Evolutionary conservation across 2,888 invertebrate species (phyloP).

Genomic region (Sturmia bella): DNA sequence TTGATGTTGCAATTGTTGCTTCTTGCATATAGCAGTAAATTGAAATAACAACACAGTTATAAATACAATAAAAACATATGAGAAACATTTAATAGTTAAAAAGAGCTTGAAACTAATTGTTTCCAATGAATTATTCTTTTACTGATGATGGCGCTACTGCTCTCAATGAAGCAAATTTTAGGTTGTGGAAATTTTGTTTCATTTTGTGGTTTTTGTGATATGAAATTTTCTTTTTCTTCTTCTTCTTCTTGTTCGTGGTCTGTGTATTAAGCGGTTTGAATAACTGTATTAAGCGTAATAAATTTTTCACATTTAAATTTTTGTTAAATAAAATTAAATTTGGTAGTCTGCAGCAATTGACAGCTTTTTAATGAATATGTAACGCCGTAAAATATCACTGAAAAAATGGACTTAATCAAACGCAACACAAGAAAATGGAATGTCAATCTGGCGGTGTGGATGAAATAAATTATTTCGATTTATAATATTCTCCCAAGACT

Average conservation of each 20-base stretch:
- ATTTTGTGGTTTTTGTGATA: slow-evolving; percentile 41
- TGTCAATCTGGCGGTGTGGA: too few relatives aligned
- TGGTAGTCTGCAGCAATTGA: neutral
- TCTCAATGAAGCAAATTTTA: slow-evolving; percentile 4
- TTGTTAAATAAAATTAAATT: slow-evolving; percentile 6
- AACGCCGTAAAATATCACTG: neutral
- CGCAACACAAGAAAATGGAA: too few relatives aligned
- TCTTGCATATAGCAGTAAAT: slow-evolving; percentile 53
- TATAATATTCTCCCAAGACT: too few relatives aligned
- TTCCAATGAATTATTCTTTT: slow-evolving; percentile 47
- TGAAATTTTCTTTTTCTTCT: slow-evolving; percentile 36
- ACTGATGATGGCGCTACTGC: slow-evolving; percentile 12
- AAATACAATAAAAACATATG: slow-evolving; percentile 59
- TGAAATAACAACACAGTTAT: slow-evolving; percentile 62
- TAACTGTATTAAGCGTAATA: slow-evolving; percentile 59
- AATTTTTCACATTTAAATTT: slow-evolving; percentile 40
- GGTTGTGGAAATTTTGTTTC: slow-evolving; percentile 20
- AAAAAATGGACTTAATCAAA: neutral
- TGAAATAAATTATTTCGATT: too few relatives aligned
- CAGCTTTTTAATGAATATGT: neutral
- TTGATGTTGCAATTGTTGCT: slow-evolving; percentile 50
- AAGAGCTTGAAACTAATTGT: slow-evolving; percentile 41
- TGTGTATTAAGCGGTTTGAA: slow-evolving; percentile 35
- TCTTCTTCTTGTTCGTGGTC: slow-evolving; percentile 25
- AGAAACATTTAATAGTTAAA: slow-evolving; percentile 55